Conservation (phyloP, 2,797 vertebrate species). For the Novumbra hubbsi region DNA sequence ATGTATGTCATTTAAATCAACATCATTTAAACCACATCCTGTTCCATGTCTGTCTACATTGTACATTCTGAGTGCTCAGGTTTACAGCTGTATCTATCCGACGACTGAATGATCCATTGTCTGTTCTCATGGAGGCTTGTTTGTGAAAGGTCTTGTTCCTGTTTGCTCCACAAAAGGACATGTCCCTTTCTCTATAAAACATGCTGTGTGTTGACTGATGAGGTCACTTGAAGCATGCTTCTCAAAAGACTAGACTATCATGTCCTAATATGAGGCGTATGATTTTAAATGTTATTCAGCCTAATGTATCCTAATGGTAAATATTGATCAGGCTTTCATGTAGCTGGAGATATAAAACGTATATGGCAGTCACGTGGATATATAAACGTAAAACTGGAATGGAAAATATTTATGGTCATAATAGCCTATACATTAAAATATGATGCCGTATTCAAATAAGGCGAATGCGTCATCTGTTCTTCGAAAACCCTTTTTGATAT, state of each 20-base stretch:
- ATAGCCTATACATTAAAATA: background rate
- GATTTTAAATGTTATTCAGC: conserved; percentile 9
- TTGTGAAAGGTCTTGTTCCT: conserved; percentile 48
- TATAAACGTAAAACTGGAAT: background rate
- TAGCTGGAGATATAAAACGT: background rate
- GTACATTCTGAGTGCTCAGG: conserved; percentile 50
- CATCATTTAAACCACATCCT: conserved; percentile 37
- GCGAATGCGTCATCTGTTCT: conserved; percentile 34
- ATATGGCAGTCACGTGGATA: background rate
- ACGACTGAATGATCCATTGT: conserved; percentile 52
- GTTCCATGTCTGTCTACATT: conserved; percentile 30
- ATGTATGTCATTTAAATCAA: conserved; percentile 15
- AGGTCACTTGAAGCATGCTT: conserved; percentile 31
- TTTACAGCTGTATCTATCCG: conserved; percentile 55
- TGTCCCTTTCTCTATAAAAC: conserved; percentile 27
- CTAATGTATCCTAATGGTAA: background rate
- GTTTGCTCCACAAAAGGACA: conserved; percentile 38
- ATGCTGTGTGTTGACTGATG: conserved; percentile 42
- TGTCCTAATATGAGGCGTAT: background rate
- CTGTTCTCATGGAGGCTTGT: conserved; percentile 47
- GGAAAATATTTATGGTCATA: background rate
- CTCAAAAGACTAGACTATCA: conserved; percentile 4
- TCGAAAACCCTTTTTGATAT: conserved; percentile 8
- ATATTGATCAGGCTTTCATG: background rate
- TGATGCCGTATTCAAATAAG: conserved; percentile 34